Evolutionary conservation across 2,113 vertebrate genomes (phyloP).

Genomic region (Tachycineta bicolor): DNA sequence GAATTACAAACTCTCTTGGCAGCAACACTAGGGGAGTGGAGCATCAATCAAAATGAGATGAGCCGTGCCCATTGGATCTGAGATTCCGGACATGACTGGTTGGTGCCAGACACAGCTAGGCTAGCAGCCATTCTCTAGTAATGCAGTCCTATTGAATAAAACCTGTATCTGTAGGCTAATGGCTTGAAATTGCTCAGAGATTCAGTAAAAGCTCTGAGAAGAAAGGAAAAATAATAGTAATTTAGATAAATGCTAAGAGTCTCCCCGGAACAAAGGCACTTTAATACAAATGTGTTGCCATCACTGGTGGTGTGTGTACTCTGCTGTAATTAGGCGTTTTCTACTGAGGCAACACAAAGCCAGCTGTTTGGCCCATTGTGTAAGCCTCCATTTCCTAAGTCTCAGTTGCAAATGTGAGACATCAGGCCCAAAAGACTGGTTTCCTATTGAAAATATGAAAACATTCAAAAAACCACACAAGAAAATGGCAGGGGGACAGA

Average conservation of each 20-base stretch:
- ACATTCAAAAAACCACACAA: neutral
- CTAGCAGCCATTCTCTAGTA: constrained; percentile 23
- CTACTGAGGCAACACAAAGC: constrained; percentile 48
- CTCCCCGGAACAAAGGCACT: constrained; percentile 50
- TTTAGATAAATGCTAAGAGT: constrained; percentile 67
- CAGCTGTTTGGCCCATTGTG: constrained; percentile 58
- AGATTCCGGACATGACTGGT: constrained; percentile 3
- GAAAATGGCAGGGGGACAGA: neutral
- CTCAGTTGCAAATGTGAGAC: neutral
- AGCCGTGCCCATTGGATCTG: constrained; percentile 13
- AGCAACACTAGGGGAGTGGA: neutral
- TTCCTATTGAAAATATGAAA: constrained; percentile 11
- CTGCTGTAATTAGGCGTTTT: constrained; percentile 63
- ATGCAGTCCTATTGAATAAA: constrained; percentile 35
- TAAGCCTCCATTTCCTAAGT: neutral
- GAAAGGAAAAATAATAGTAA: constrained; percentile 64
- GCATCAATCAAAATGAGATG: constrained; percentile 12
- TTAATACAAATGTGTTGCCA: constrained; percentile 64
- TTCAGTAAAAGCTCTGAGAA: constrained; percentile 61
- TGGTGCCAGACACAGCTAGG: constrained; percentile 31
- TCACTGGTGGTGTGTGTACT: constrained; percentile 23
- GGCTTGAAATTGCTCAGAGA: constrained; percentile 54
- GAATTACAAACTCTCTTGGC: constrained; percentile 22
- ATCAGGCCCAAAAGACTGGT: constrained; percentile 4
- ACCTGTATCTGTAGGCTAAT: constrained; percentile 45